phyloP scores from a whole-genome alignment of 2,113 vertebrate genomes.

The Numenius arquata region DNA sequence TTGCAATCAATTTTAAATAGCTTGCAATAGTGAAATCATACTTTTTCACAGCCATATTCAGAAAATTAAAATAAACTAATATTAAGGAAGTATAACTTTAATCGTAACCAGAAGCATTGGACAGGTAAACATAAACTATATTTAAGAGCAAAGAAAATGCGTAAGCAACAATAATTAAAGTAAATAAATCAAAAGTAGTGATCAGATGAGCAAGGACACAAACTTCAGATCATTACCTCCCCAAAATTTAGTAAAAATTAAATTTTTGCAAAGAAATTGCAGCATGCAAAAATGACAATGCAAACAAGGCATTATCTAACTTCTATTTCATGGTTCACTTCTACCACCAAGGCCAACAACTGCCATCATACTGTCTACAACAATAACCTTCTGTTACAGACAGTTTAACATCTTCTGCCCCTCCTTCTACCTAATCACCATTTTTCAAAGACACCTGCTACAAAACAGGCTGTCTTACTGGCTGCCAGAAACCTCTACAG shows the following conservation, averaged over 20 bases:
- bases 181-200: background rate
- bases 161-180: background rate
- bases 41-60: background rate
- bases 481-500: background rate
- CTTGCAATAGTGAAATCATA: background rate
- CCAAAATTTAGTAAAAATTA: background rate
- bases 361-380: background rate
- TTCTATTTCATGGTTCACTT: background rate
- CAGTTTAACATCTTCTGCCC: background rate
- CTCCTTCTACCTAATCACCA: background rate
- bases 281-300: background rate
- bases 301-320: background rate
- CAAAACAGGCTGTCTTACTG: background rate
- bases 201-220: background rate
- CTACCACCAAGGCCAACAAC: background rate
- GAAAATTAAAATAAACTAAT: background rate
- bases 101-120: background rate
- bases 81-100: background rate
- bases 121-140: background rate
- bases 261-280: background rate
- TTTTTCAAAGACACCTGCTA: constrained; percentile 9
- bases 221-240: background rate
- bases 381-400: background rate
- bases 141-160: background rate
- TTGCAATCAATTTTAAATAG: background rate